Conservation (phyloP, 2,797 vertebrate genomes). For the Silurus aristotelis region DNA sequence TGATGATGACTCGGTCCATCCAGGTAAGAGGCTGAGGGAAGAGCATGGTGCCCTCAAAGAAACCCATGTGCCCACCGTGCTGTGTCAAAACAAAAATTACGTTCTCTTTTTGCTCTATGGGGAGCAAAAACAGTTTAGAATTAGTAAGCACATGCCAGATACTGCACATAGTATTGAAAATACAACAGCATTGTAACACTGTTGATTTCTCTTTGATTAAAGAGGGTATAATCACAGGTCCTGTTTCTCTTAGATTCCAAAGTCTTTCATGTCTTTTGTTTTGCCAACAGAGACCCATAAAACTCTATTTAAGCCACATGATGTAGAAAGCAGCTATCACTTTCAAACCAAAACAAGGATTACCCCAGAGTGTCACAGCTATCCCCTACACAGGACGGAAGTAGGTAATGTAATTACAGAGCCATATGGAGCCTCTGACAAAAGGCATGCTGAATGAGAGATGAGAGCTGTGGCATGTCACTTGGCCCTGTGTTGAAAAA, state of each 20-base stretch:
- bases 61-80: constrained; percentile 94
- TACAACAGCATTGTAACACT: neutral
- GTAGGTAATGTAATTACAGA: constrained; percentile 20
- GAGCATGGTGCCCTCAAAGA: constrained; percentile 92
- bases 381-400: constrained; percentile 25
- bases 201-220: neutral
- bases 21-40: constrained; percentile 93
- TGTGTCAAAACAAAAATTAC: constrained; percentile 90
- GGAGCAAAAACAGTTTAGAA: constrained; percentile 19
- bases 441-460: neutral
- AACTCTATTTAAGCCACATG: neutral
- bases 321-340: neutral
- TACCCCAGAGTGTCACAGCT: neutral
- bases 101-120: constrained; percentile 88
- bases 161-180: neutral
- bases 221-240: neutral
- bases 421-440: constrained; percentile 28
- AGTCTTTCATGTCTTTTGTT: neutral
- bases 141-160: neutral
- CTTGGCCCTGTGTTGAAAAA: constrained; percentile 24
- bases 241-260: neutral
- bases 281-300: neutral
- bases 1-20: constrained; percentile 96
- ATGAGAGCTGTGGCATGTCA: constrained; percentile 21
- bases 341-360: constrained; percentile 4